These are phyloP conservation scores for Papilio polyxenes DNA, from an alignment of 1,140 invertebrate genomes.

Conservation along the genomic window DNA sequence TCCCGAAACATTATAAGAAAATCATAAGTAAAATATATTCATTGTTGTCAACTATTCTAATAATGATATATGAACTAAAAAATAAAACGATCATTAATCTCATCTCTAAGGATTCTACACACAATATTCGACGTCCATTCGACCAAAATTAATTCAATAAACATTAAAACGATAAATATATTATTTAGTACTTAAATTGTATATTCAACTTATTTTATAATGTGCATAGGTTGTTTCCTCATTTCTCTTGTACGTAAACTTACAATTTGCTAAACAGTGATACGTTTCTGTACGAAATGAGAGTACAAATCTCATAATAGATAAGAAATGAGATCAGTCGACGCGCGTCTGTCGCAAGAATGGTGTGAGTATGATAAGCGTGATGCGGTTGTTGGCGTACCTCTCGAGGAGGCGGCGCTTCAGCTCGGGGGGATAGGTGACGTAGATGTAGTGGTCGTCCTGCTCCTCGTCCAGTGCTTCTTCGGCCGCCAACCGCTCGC, in stretches of 20 bases:
- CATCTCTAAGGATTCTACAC: background rate
- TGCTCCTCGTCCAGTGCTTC: slow-evolving; percentile 78
- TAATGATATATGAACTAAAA: background rate
- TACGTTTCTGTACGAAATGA: background rate
- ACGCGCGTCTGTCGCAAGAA: slow-evolving; percentile 65
- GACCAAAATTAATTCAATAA: background rate
- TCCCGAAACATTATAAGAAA: slow-evolving; percentile 28
- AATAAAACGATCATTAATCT: background rate
- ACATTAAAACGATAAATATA: background rate
- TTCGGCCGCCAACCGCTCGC: slow-evolving; percentile 71
- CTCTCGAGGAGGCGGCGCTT: slow-evolving; percentile 90
- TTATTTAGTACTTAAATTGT: background rate
- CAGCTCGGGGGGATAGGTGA: slow-evolving; percentile 91
- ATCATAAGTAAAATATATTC: background rate
- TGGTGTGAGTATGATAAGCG: slow-evolving; percentile 67
- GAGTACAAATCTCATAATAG: background rate
- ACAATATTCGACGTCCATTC: background rate
- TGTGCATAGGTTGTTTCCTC: background rate
- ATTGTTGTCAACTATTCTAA: background rate
- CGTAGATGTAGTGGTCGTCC: slow-evolving; percentile 90
- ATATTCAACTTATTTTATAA: background rate
- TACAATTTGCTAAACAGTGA: background rate
- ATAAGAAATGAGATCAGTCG: slow-evolving; percentile 50
- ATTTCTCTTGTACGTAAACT: background rate
- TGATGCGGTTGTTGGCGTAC: slow-evolving; percentile 81